Percentiles rank a stretch among this genome's conserved stretches.
These are phyloP conservation scores for Grus americana DNA, from an alignment of 2,113 vertebrate genomes.

Conservation along the genomic window DNA sequence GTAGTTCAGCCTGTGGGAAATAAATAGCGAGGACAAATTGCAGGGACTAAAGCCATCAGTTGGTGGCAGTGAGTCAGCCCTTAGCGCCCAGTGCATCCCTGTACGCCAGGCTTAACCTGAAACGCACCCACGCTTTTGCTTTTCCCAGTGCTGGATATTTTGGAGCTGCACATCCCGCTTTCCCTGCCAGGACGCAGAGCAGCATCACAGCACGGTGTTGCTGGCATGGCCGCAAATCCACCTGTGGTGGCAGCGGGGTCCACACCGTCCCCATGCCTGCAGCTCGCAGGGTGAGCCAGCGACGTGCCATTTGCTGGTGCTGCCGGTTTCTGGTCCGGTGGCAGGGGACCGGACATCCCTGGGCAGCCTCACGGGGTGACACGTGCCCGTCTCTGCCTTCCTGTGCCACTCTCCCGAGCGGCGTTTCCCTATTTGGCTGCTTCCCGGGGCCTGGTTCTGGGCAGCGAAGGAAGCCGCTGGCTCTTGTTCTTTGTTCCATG, in stretches of 20 bases:
- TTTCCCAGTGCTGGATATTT: neutral
- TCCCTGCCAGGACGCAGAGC: neutral
- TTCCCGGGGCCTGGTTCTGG: neutral
- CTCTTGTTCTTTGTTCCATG: constrained; percentile 9
- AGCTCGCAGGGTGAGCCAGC: neutral
- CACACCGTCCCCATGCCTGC: accelerated
- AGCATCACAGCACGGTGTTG: accelerated
- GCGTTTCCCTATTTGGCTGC: neutral
- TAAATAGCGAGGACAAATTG: neutral
- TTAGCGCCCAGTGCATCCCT: neutral
- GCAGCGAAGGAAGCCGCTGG: neutral
- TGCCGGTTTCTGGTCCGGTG: neutral
- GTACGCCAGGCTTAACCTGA: accelerated
- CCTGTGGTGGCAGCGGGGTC: neutral
- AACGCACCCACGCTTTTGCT: neutral
- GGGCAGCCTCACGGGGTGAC: neutral
- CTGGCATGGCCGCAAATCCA: accelerated
- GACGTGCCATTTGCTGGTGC: neutral
- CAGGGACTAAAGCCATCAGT: neutral
- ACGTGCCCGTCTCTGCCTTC: neutral
- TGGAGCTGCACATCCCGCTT: neutral
- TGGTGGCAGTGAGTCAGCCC: neutral
- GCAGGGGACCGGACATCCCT: neutral
- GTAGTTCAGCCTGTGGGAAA: neutral
- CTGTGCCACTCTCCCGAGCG: accelerated